These are phyloP conservation scores for Vesta saturnalis DNA, from an alignment of 2,888 invertebrate genomes.

Conservation along the genomic window DNA sequence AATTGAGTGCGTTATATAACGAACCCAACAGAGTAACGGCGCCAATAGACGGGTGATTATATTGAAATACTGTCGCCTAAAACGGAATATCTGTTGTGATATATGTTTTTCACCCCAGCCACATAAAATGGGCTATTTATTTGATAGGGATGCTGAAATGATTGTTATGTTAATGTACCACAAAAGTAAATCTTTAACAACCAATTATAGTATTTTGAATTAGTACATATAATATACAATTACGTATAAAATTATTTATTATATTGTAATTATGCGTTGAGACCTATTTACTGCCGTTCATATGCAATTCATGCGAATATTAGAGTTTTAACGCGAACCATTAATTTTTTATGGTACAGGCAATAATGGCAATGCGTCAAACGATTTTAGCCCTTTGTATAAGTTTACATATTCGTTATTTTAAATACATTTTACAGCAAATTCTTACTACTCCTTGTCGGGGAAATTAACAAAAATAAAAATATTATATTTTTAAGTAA, in stretches of 20 bases:
- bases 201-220: conserved; percentile 27
- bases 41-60: conserved; percentile 56
- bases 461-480: no score
- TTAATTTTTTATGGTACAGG: no score
- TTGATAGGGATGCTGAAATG: conserved; percentile 47
- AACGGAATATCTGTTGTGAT: conserved; percentile 52
- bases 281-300: no score
- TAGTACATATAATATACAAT: background rate
- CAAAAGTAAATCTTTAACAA: conserved; percentile 32
- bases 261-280: background rate
- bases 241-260: background rate
- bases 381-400: no score
- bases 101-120: conserved; percentile 50
- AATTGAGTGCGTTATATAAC: conserved; percentile 53
- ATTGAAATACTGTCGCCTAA: conserved; percentile 58
- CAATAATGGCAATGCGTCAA: no score
- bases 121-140: conserved; percentile 51
- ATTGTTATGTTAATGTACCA: conserved; percentile 47
- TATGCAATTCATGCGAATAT: no score
- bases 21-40: conserved; percentile 49
- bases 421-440: no score
- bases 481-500: no score
- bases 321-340: no score
- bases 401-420: no score
- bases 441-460: no score